Conservation (phyloP, 2,888 invertebrate species). For the Zaprionus lineosus region DNA sequence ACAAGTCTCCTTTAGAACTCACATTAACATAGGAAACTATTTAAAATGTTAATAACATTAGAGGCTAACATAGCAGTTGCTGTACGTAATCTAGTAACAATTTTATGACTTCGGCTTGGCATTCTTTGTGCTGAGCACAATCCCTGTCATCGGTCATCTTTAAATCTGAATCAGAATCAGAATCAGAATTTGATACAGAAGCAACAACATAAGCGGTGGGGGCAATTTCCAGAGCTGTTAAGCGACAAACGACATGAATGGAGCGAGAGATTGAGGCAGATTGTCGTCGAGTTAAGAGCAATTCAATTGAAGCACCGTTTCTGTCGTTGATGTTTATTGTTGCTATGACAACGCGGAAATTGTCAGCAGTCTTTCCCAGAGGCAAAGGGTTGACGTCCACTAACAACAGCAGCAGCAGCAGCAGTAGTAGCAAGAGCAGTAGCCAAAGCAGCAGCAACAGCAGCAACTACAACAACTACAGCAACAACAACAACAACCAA, state of each 20-base stretch:
- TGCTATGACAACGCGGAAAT: conserved; percentile 73
- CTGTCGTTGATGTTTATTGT: conserved; percentile 46
- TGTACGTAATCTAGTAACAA: too few species aligned
- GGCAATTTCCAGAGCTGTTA: conserved; percentile 14
- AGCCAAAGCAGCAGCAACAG: conserved; percentile 26
- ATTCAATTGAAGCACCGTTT: conserved; percentile 55
- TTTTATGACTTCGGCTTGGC: too few species aligned
- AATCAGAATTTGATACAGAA: too few species aligned
- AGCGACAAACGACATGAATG: conserved; percentile 40
- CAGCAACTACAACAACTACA: conserved; percentile 14
- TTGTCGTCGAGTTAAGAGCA: conserved; percentile 60
- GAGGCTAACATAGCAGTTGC: too few species aligned
- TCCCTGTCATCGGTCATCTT: too few species aligned
- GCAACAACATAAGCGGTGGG: too few species aligned
- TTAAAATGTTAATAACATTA: too few species aligned
- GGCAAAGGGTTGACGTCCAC: conserved; percentile 53
- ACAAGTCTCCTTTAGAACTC: too few species aligned
- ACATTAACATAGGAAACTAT: too few species aligned
- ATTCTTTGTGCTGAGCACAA: too few species aligned
- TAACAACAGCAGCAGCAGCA: conserved; percentile 25
- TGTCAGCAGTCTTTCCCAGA: conserved; percentile 51
- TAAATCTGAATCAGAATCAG: too few species aligned
- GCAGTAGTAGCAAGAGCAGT: conserved; percentile 29
- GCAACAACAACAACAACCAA: conserved; percentile 1
- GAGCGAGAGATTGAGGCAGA: conserved; percentile 53